A percentile compares a stretch with the other conserved stretches of the same genome.
Evolutionary conservation across 2,797 vertebrate genomes (phyloP).

Genomic region (Euthynnus affinis): DNA sequence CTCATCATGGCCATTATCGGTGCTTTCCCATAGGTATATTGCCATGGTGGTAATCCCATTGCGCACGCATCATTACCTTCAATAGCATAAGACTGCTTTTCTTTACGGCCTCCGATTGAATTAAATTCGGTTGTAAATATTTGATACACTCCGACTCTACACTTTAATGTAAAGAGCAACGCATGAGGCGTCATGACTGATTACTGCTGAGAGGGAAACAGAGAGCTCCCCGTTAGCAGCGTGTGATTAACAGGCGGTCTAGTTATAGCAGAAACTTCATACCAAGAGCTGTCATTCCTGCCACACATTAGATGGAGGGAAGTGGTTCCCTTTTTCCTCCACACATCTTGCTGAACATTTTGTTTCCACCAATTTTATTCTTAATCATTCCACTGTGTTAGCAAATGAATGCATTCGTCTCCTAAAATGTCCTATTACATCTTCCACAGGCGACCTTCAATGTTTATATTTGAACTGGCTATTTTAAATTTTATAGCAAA

Average conservation of each 20-base stretch:
- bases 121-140: conserved; percentile 84
- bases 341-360: neutral
- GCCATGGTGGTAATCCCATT: conserved; percentile 81
- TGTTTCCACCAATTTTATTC: neutral
- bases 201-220: conserved; percentile 23
- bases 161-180: conserved; percentile 71
- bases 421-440: neutral
- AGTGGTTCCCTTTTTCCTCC: neutral
- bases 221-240: conserved; percentile 28
- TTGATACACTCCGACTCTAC: conserved; percentile 76
- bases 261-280: conserved; percentile 2
- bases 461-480: neutral
- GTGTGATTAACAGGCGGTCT: conserved; percentile 40
- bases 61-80: conserved; percentile 86
- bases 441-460: neutral
- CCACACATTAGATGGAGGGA: neutral
- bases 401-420: neutral
- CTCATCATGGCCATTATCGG: conserved; percentile 77
- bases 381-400: neutral
- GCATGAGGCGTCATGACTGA: conserved; percentile 52
- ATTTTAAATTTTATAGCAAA: neutral
- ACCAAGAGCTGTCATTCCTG: conserved; percentile 9
- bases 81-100: conserved; percentile 81
- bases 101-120: conserved; percentile 80
- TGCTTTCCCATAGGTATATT: conserved; percentile 78